A percentile compares a stretch with the other conserved stretches of the same genome.
phyloP scores from a whole-genome alignment of 1,140 invertebrate genomes.

The Uloborus diversus region DNA sequence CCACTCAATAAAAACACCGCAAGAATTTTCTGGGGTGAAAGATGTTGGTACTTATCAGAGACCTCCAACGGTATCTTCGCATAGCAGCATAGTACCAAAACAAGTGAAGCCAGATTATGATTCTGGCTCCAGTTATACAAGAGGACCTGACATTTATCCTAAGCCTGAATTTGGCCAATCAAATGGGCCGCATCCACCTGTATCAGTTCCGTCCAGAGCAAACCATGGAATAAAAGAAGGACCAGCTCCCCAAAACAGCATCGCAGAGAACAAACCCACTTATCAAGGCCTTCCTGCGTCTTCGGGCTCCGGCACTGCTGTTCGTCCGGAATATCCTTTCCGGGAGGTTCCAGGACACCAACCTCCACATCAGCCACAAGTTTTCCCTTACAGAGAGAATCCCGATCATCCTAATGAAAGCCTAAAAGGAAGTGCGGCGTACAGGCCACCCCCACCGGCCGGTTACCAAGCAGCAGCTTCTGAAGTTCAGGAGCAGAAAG shows the following conservation, averaged over 20 bases:
- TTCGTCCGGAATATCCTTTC: slow-evolving; percentile 12
- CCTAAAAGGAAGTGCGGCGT: slow-evolving; percentile 39
- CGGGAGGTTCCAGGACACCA: slow-evolving; percentile 38
- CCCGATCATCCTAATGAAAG: slow-evolving; percentile 53
- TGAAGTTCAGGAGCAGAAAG: slow-evolving; percentile 15
- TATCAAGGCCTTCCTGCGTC: slow-evolving; percentile 1
- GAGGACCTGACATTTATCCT: slow-evolving; percentile 40
- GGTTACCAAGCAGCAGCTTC: slow-evolving; percentile 44
- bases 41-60: background rate
- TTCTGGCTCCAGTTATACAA: slow-evolving; percentile 24
- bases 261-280: slow-evolving; percentile 2
- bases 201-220: slow-evolving; percentile 37
- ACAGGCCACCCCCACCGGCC: slow-evolving; percentile 46
- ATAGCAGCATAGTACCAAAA: background rate
- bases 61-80: slow-evolving; percentile 17
- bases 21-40: background rate
- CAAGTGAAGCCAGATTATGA: slow-evolving; percentile 35
- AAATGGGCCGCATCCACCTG: slow-evolving; percentile 18
- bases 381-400: slow-evolving; percentile 48
- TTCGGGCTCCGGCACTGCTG: slow-evolving; percentile 18
- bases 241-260: slow-evolving; percentile 36
- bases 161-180: slow-evolving; percentile 47
- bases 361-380: slow-evolving; percentile 36
- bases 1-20: background rate
- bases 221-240: slow-evolving; percentile 8